Percentiles rank a stretch among this genome's conserved stretches.
Evolutionary conservation across 2,797 vertebrate species (phyloP).

Genomic region (Octomys mimax): DNA sequence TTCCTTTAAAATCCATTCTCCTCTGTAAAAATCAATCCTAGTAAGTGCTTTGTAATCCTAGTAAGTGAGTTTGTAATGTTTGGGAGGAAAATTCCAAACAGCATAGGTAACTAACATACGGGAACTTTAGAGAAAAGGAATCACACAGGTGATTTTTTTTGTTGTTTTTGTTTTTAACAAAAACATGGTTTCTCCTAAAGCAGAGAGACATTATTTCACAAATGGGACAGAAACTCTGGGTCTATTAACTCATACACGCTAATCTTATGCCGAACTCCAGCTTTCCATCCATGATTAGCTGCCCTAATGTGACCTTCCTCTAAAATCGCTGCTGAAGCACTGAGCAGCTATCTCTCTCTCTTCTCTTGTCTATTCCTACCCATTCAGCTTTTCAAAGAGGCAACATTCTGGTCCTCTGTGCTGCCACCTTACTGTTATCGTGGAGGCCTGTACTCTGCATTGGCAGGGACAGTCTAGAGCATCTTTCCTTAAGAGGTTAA

Average conservation of each 20-base stretch:
- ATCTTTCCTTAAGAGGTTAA: not conserved
- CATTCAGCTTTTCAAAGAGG: not conserved
- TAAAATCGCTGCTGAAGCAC: not conserved
- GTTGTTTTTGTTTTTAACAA: not conserved
- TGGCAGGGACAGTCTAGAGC: not conserved
- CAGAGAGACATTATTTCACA: not conserved
- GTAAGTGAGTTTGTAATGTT: not conserved
- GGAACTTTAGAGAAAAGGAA: not conserved
- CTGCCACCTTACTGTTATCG: not conserved
- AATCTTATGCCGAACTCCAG: not conserved
- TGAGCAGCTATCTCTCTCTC: not conserved
- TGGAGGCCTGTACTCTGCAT: not conserved
- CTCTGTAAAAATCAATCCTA: not conserved
- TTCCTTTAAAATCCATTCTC: not conserved
- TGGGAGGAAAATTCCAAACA: not conserved
- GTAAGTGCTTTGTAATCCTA: not conserved
- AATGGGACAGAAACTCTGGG: not conserved
- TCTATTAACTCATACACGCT: not conserved
- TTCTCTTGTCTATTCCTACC: not conserved
- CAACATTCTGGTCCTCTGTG: not conserved
- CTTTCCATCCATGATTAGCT: not conserved
- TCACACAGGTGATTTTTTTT: not conserved
- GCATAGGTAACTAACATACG: not conserved
- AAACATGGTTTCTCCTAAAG: constrained; percentile 19
- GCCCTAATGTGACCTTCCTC: not conserved